Conservation (phyloP, 2,888 invertebrate genomes). For the Ommatoiulus sabulosus region DNA sequence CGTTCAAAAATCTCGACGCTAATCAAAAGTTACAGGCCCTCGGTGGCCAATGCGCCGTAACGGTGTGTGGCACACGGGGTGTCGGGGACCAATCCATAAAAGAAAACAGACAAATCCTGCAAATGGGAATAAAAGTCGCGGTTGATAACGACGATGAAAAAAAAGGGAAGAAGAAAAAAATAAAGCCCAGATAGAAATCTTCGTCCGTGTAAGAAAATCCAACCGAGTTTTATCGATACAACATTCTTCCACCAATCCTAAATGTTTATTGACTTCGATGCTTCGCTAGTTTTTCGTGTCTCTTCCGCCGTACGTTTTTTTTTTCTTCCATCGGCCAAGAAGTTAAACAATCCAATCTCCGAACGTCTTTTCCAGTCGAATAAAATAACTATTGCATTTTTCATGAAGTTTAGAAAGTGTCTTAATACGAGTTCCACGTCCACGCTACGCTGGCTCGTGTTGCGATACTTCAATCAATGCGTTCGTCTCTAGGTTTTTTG, state of each 20-base stretch:
- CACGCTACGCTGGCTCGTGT: not conserved
- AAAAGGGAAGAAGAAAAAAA: not conserved
- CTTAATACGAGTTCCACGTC: not conserved
- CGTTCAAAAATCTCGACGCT: constrained; percentile 6
- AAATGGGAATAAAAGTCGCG: constrained; percentile 39
- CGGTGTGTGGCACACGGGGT: not conserved
- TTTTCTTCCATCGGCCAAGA: not conserved
- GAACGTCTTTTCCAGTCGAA: constrained; percentile 33
- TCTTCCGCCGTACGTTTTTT: not conserved
- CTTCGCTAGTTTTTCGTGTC: constrained; percentile 29
- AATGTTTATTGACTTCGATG: constrained; percentile 23
- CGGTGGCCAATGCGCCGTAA: constrained; percentile 2
- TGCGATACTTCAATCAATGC: not conserved
- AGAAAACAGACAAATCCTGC: constrained; percentile 4
- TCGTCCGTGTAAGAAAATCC: constrained; percentile 18
- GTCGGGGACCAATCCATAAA: constrained; percentile 34
- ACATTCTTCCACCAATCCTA: not conserved
- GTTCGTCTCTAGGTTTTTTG: not conserved
- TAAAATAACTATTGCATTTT: constrained; percentile 36
- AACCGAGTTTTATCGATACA: constrained; percentile 3
- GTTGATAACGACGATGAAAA: constrained; percentile 22
- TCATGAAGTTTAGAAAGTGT: constrained; percentile 30
- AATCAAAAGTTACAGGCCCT: constrained; percentile 40
- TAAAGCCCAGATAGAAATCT: not conserved
- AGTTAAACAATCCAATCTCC: constrained; percentile 35